These are phyloP conservation scores for Xestia xanthographa DNA, from an alignment of 2,888 invertebrate genomes.

Conservation along the genomic window DNA sequence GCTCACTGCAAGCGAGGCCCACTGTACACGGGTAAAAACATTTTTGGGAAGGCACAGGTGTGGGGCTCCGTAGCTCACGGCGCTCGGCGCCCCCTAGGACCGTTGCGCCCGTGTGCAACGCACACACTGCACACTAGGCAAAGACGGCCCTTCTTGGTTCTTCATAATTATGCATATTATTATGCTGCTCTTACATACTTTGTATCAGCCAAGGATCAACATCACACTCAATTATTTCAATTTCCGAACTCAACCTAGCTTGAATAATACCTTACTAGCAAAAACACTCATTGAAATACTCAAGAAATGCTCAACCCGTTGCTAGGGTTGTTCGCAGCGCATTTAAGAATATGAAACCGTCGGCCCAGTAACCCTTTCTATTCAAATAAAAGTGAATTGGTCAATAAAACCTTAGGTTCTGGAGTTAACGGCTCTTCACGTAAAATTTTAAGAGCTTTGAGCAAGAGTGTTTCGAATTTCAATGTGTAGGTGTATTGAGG, in stretches of 20 bases:
- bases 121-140: no score
- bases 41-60: no score
- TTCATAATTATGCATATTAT: background rate
- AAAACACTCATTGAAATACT: constrained; percentile 42
- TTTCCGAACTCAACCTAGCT: background rate
- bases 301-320: constrained; percentile 21
- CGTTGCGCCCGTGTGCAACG: no score
- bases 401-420: constrained; percentile 62
- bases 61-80: no score
- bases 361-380: constrained; percentile 56
- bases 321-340: constrained; percentile 14
- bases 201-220: background rate
- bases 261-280: constrained; percentile 3
- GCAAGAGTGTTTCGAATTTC: constrained; percentile 28
- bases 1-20: no score
- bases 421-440: constrained; percentile 49
- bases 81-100: no score
- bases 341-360: constrained; percentile 52
- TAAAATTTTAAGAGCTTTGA: constrained; percentile 56
- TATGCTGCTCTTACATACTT: background rate
- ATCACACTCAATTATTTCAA: constrained; percentile 3
- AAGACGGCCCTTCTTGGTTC: background rate
- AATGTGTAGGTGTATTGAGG: constrained; percentile 16
- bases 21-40: no score
- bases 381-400: constrained; percentile 63